phyloP scores from a whole-genome alignment of 2,797 vertebrate genomes.

The Knipowitschia caucasica region DNA sequence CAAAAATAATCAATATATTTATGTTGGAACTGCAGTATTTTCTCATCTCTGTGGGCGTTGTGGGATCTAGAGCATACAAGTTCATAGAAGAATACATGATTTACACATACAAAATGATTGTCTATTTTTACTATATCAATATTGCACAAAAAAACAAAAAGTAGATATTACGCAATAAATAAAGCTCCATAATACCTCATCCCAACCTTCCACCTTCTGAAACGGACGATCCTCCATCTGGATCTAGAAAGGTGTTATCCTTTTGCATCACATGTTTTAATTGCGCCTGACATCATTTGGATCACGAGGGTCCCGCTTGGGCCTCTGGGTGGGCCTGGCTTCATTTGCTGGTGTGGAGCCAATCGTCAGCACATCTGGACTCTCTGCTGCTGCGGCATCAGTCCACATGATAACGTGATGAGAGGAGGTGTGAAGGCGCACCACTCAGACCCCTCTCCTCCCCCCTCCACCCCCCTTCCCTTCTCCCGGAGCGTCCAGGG shows the following conservation, averaged over 20 bases:
- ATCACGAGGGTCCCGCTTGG: conserved; percentile 44
- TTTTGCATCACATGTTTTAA: conserved; percentile 60
- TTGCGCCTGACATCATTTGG: conserved; percentile 62
- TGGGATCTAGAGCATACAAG: no score
- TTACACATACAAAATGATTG: no score
- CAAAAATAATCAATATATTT: no score
- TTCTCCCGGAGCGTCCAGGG: conserved; percentile 14
- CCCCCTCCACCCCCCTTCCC: not conserved
- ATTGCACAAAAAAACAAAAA: no score
- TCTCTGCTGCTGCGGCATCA: conserved; percentile 35
- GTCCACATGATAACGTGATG: conserved; percentile 53
- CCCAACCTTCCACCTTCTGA: no score
- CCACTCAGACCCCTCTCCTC: conserved; percentile 2
- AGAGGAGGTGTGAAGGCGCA: conserved; percentile 37
- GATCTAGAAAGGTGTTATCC: conserved; percentile 21
- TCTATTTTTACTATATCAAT: no score
- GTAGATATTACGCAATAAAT: no score
- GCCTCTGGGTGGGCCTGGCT: conserved; percentile 38
- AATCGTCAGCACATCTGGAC: conserved; percentile 43
- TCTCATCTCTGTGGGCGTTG: no score
- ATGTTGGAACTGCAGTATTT: no score
- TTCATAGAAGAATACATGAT: no score
- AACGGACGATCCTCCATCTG: not conserved
- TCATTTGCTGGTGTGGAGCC: conserved; percentile 66
- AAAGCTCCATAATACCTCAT: not conserved